phyloP scores from a whole-genome alignment of 1,140 invertebrate genomes.

The Penaeus vannamei region DNA sequence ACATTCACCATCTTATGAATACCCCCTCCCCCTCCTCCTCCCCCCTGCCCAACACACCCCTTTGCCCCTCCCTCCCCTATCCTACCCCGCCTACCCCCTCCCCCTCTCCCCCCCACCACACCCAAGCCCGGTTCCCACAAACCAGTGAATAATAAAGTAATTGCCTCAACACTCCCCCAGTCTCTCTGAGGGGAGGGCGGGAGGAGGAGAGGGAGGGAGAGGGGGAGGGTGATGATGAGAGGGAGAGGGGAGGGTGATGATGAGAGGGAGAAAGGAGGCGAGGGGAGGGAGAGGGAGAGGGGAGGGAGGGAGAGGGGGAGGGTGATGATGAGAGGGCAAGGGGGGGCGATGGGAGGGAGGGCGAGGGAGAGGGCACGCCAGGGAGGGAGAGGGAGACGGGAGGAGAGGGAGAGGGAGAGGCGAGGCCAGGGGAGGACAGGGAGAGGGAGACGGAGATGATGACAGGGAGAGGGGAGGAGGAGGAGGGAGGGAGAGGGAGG shows the following conservation, averaged over 20 bases:
- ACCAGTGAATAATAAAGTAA: slow-evolving; percentile 3
- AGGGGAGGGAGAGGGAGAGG: no score
- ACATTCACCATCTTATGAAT: background rate
- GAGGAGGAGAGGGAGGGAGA: background rate
- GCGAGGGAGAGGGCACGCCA: no score
- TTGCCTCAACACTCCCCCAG: background rate
- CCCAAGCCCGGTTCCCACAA: background rate
- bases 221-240: no score
- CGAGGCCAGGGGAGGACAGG: no score
- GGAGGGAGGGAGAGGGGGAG: background rate
- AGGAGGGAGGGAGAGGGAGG: no score
- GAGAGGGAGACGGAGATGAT: no score
- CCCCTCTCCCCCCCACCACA: no score
- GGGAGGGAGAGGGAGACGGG: background rate
- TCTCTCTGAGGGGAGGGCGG: background rate
- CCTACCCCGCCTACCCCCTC: no score
- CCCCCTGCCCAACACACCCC: slow-evolving; percentile 31
- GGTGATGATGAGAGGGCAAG: no score
- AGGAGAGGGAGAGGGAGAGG: background rate
- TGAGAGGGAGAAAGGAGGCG: background rate
- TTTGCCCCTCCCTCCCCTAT: background rate
- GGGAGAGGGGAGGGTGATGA: no score
- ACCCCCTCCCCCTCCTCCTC: background rate
- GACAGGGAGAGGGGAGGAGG: no score
- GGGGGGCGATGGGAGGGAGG: no score